Evolutionary conservation across 53 echinoderm and acorn worm species (phyloP).

Genomic region (Henricia sp.): DNA sequence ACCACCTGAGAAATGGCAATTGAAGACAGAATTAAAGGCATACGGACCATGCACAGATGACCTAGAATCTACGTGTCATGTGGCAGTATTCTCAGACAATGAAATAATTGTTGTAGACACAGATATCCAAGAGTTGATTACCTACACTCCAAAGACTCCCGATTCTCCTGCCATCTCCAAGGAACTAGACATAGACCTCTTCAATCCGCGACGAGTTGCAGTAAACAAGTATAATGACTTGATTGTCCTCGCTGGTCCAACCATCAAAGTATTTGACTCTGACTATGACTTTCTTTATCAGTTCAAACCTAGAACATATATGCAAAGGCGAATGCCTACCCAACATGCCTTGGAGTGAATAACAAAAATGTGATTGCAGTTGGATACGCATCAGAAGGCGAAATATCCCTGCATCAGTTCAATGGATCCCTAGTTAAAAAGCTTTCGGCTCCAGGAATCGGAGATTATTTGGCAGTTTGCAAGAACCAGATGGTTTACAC

Average conservation of each 20-base stretch:
- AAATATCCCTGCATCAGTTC: conserved; percentile 17
- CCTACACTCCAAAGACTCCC: background rate
- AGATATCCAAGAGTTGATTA: background rate
- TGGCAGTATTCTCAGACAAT: conserved; percentile 11
- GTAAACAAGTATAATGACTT: conserved; percentile 9
- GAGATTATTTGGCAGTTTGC: background rate
- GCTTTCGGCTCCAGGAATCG: conserved; percentile 3
- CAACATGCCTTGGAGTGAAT: conserved; percentile 36
- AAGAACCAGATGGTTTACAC: conserved; percentile 24
- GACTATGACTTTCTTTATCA: background rate
- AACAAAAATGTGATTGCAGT: conserved; percentile 27
- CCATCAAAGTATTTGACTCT: conserved; percentile 2
- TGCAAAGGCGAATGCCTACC: background rate
- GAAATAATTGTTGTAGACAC: background rate
- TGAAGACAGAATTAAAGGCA: too few species aligned
- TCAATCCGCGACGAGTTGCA: background rate
- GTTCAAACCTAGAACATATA: conserved; percentile 6
- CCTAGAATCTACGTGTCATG: background rate
- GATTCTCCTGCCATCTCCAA: background rate
- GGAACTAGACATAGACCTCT: background rate
- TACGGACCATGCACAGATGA: too few species aligned
- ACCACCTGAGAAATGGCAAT: background rate
- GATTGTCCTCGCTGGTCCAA: background rate
- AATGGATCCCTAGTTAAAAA: conserved; percentile 1
- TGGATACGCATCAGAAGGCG: background rate